Evolutionary conservation across 2,888 invertebrate genomes (phyloP).

Genomic region (Odontocolon sp.): DNA sequence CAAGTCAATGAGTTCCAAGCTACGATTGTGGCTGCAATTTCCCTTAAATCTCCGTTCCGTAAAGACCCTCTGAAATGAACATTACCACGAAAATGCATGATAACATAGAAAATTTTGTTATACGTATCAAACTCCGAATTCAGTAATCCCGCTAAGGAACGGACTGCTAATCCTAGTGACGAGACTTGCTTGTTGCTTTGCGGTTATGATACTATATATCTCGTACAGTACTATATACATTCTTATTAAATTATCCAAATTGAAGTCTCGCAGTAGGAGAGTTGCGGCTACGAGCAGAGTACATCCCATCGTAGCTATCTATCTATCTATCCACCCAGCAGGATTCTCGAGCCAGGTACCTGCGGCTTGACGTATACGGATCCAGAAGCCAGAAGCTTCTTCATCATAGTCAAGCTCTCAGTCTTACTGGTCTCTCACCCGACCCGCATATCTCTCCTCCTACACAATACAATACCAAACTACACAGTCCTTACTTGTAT

Average conservation of each 20-base stretch:
- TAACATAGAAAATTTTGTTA: no score
- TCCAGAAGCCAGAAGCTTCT: constrained; percentile 42
- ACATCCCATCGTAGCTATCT: background rate
- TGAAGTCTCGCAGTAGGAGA: background rate
- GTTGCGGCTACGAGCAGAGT: background rate
- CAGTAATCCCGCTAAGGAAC: no score
- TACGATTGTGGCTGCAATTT: no score
- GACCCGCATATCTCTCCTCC: constrained; percentile 20
- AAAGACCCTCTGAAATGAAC: no score
- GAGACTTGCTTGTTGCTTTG: no score
- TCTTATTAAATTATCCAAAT: constrained; percentile 44
- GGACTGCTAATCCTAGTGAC: no score
- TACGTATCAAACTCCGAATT: no score
- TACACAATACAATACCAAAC: background rate
- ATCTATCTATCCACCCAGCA: constrained; percentile 15
- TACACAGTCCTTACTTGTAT: background rate
- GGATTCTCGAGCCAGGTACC: constrained; percentile 28
- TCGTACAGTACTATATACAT: background rate
- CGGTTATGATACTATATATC: background rate
- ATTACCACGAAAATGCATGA: no score
- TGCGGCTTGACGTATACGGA: constrained; percentile 36
- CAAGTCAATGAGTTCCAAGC: no score
- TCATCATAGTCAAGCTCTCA: constrained; percentile 49
- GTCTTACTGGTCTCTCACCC: constrained; percentile 2
- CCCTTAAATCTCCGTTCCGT: no score